Evolutionary conservation across 2,888 invertebrate species (phyloP).

Genomic region (Ennomos quercinarius): DNA sequence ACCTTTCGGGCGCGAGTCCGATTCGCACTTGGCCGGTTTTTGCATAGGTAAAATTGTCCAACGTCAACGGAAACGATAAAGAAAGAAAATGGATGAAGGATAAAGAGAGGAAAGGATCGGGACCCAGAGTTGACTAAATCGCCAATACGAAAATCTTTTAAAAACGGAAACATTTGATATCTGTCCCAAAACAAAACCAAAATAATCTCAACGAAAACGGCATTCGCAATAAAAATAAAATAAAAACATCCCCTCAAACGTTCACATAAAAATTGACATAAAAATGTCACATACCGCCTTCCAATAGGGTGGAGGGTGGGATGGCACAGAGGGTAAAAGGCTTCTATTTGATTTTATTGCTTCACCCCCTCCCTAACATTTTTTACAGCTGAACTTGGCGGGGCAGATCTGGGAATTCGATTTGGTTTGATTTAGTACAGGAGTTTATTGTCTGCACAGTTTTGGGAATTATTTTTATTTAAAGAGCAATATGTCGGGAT

Average conservation of each 20-base stretch:
- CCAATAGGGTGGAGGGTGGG: constrained; percentile 17
- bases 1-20: no score
- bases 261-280: constrained; percentile 41
- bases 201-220: constrained; percentile 7
- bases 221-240: constrained; percentile 37
- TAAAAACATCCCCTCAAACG: constrained; percentile 33
- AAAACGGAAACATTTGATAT: neutral
- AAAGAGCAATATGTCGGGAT: neutral
- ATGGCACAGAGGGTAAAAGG: constrained; percentile 32
- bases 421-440: constrained; percentile 28
- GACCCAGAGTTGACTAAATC: no score
- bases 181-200: constrained; percentile 7
- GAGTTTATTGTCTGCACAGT: constrained; percentile 13
- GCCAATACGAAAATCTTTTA: no score
- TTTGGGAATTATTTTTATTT: neutral
- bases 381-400: constrained; percentile 34
- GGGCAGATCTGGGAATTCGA: constrained; percentile 27
- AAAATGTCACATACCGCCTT: constrained; percentile 41
- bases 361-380: constrained; percentile 22
- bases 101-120: no score
- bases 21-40: no score
- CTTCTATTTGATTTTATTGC: constrained; percentile 46
- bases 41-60: no score
- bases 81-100: no score
- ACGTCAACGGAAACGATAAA: no score